These are phyloP conservation scores for Tetraneura akinire DNA, from an alignment of 1,140 invertebrate genomes.

Conservation along the genomic window DNA sequence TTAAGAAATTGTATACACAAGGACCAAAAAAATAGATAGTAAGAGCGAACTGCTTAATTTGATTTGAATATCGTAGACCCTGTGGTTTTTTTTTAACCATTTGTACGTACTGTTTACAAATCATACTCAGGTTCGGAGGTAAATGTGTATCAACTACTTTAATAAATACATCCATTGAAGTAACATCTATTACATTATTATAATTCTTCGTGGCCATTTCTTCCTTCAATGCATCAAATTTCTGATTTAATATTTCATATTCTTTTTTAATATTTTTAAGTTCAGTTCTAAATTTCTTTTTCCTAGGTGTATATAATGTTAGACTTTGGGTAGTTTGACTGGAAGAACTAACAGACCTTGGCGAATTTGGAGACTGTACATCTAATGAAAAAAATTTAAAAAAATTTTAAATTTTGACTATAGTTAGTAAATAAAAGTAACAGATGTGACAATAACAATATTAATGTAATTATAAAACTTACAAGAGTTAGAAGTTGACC, in stretches of 20 bases:
- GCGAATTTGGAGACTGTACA: not conserved
- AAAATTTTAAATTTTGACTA: not conserved
- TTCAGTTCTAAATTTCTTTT: not conserved
- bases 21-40: conserved; percentile 7
- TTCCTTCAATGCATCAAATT: not conserved
- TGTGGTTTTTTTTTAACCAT: not conserved
- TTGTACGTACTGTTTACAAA: not conserved
- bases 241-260: not conserved
- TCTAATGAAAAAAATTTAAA: not conserved
- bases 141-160: not conserved
- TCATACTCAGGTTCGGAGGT: not conserved
- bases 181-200: not conserved
- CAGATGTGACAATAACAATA: not conserved
- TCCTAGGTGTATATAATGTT: not conserved
- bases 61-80: not conserved
- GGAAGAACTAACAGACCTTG: not conserved
- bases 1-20: not conserved
- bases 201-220: not conserved
- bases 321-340: not conserved
- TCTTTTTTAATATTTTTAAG: not conserved
- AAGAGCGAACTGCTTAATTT: not conserved
- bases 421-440: not conserved
- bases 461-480: not conserved
- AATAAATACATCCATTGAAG: not conserved
- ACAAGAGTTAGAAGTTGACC: not conserved